These are phyloP conservation scores for Caenorhabditis auriculariae DNA, from an alignment of 2,888 invertebrate species.

Conservation along the genomic window DNA sequence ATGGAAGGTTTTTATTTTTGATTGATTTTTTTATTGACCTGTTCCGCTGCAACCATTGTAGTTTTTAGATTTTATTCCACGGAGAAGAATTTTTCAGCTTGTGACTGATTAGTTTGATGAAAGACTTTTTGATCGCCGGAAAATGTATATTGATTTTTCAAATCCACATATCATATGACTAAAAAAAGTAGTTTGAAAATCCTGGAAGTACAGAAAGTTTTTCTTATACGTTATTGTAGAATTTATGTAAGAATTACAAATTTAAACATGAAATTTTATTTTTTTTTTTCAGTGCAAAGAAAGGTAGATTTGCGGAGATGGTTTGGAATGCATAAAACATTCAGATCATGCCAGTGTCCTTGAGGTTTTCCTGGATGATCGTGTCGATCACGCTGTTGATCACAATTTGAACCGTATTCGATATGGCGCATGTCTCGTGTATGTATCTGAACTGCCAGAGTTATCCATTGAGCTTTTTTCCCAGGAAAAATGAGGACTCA, in stretches of 20 bases:
- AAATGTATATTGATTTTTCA: too few relatives aligned
- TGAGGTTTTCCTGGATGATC: conserved; percentile 55
- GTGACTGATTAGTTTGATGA: too few relatives aligned
- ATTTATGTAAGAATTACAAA: not conserved
- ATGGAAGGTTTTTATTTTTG: too few relatives aligned
- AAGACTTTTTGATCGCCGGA: too few relatives aligned
- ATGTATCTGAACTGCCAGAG: conserved; percentile 25
- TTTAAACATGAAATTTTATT: not conserved
- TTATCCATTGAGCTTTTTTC: not conserved
- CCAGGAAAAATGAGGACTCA: not conserved
- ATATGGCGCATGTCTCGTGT: conserved; percentile 54
- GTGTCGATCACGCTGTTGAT: conserved; percentile 59
- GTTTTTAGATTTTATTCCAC: too few relatives aligned
- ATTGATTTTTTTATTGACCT: too few relatives aligned
- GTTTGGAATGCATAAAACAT: not conserved
- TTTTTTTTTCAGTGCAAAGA: not conserved
- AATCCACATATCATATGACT: too few relatives aligned
- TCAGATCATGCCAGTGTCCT: conserved; percentile 58
- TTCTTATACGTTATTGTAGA: too few relatives aligned
- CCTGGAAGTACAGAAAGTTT: too few relatives aligned
- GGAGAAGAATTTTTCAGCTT: too few relatives aligned
- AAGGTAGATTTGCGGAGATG: not conserved
- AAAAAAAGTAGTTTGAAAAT: too few relatives aligned
- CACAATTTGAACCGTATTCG: conserved; percentile 42
- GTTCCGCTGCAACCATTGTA: too few relatives aligned